A percentile compares a stretch with the other conserved stretches of the same genome.
Conservation (phyloP, 1,140 invertebrate species). For the Papilio machaon region DNA sequence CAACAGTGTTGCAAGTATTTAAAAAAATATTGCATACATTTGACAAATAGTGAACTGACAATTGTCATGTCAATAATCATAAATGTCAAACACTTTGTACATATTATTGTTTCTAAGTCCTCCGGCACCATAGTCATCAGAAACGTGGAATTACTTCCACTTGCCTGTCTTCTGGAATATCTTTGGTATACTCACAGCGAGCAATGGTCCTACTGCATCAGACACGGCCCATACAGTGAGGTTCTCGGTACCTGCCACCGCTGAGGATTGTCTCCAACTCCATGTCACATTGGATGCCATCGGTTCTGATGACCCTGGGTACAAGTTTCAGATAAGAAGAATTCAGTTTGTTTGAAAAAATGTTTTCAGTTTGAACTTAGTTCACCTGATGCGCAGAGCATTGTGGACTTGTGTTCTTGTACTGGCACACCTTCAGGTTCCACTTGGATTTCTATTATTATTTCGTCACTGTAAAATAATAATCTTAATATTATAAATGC, state of each 20-base stretch:
- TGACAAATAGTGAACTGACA: too few species aligned
- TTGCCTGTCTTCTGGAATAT: neutral
- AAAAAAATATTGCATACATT: too few species aligned
- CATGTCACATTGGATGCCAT: slow-evolving; percentile 78
- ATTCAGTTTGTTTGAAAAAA: too few species aligned
- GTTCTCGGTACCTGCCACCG: slow-evolving; percentile 83
- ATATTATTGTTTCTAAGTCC: too few species aligned
- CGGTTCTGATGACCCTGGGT: slow-evolving; percentile 43
- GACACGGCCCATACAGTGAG: slow-evolving; percentile 83
- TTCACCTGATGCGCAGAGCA: slow-evolving; percentile 83
- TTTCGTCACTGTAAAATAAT: slow-evolving; percentile 80
- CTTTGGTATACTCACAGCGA: slow-evolving; percentile 58
- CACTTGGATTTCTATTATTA: slow-evolving; percentile 83
- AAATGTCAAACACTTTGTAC: too few species aligned
- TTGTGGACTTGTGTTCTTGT: slow-evolving; percentile 82
- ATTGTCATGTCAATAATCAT: too few species aligned
- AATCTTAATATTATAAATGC: too few species aligned
- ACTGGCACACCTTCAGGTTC: slow-evolving; percentile 84
- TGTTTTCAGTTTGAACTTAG: slow-evolving; percentile 20
- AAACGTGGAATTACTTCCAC: too few species aligned
- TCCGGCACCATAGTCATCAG: too few species aligned
- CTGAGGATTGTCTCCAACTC: slow-evolving; percentile 72
- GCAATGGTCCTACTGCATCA: slow-evolving; percentile 83
- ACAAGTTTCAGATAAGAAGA: too few species aligned
- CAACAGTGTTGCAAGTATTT: too few species aligned